Conservation (phyloP, 1,140 invertebrate genomes). For the Atta cephalotes region DNA sequence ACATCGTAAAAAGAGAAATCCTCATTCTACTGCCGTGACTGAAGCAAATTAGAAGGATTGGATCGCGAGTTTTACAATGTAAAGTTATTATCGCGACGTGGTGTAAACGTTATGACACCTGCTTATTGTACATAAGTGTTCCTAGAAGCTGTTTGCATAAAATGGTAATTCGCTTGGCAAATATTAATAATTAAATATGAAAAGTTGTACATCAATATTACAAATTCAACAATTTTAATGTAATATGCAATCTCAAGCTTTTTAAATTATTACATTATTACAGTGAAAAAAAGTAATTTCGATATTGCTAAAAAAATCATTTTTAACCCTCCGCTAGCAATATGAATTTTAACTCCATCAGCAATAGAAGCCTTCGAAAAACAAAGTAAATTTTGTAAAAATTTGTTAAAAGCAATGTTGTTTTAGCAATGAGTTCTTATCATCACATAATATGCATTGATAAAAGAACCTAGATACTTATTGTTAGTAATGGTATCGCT, state of each 20-base stretch:
- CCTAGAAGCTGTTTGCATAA: slow-evolving; percentile 50
- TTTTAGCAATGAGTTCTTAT: too few species aligned
- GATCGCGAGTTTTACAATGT: slow-evolving; percentile 55
- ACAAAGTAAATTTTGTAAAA: too few species aligned
- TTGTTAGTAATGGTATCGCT: too few species aligned
- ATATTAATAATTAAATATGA: slow-evolving; percentile 26
- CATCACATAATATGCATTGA: too few species aligned
- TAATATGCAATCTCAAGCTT: background rate
- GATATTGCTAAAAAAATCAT: background rate
- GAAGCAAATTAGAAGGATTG: slow-evolving; percentile 54
- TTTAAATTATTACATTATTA: background rate
- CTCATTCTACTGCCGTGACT: slow-evolving; percentile 41
- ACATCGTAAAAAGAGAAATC: slow-evolving; percentile 34
- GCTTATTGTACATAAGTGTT: slow-evolving; percentile 41
- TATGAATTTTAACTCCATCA: too few species aligned
- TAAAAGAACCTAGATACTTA: too few species aligned
- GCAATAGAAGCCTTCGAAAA: too few species aligned
- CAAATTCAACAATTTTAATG: background rate
- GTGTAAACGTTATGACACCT: slow-evolving; percentile 58
- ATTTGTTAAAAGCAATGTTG: too few species aligned
- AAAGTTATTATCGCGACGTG: slow-evolving; percentile 58
- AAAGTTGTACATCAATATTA: slow-evolving; percentile 20
- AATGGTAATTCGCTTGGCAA: slow-evolving; percentile 15
- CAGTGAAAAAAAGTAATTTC: background rate
- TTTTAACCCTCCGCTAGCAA: background rate